Evolutionary conservation across 92 coral and sea anemone genomes (phyloP).

Genomic region (Bergia sp.): DNA sequence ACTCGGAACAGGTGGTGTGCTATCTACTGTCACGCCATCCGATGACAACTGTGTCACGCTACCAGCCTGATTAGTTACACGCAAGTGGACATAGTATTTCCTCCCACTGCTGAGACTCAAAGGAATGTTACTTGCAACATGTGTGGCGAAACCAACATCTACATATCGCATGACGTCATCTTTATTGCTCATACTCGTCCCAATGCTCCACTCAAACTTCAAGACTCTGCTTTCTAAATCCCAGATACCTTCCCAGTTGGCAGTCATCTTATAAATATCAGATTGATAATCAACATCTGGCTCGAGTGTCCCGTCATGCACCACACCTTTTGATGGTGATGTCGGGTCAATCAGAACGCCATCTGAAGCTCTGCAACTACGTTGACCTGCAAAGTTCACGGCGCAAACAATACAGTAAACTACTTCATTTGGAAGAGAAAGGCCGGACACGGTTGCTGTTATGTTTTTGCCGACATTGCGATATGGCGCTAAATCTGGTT

Average conservation of each 20-base stretch:
- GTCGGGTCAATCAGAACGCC: constrained; percentile 91
- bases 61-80: constrained; percentile 78
- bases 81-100: constrained; percentile 76
- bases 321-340: constrained; percentile 82
- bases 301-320: constrained; percentile 91
- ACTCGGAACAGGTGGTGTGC: constrained; percentile 78
- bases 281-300: constrained; percentile 92
- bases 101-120: constrained; percentile 73
- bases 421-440: constrained; percentile 73
- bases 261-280: constrained; percentile 71
- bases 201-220: constrained; percentile 93
- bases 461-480: constrained; percentile 68
- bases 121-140: constrained; percentile 65
- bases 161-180: constrained; percentile 45
- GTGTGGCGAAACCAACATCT: constrained; percentile 91
- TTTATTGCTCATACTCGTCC: constrained; percentile 57
- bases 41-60: constrained; percentile 76
- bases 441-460: constrained; percentile 68
- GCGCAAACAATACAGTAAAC: constrained; percentile 89
- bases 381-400: constrained; percentile 77
- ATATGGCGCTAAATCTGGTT: constrained; percentile 73
- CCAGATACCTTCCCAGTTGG: constrained; percentile 99
- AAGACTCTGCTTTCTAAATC: constrained; percentile 92
- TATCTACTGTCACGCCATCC: constrained; percentile 87
- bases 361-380: constrained; percentile 81